Percentiles rank a stretch among this genome's conserved stretches.
Evolutionary conservation across 1,140 invertebrate species (phyloP).

Genomic region (Thaumetopoea pityocampa): DNA sequence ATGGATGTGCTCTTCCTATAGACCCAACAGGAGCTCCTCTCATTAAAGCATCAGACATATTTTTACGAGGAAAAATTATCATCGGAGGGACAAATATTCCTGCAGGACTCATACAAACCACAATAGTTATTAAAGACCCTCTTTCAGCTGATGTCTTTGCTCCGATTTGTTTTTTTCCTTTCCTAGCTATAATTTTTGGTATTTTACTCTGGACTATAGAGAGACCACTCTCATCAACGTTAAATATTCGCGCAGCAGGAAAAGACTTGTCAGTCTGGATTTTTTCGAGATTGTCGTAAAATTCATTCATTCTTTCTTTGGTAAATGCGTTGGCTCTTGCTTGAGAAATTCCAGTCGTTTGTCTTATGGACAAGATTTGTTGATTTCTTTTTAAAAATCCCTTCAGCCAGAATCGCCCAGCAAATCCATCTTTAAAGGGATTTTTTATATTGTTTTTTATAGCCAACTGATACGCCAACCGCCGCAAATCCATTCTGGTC

Average conservation of each 20-base stretch:
- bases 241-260: no score
- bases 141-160: slow-evolving; percentile 37
- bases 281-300: slow-evolving; percentile 9
- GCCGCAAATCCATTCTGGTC: slow-evolving; percentile 14
- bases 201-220: slow-evolving; percentile 47
- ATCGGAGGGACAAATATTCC: slow-evolving; percentile 42
- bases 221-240: slow-evolving; percentile 36
- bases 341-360: slow-evolving; percentile 20
- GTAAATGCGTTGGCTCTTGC: slow-evolving; percentile 18
- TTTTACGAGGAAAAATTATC: slow-evolving; percentile 44
- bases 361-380: slow-evolving; percentile 18
- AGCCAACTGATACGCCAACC: slow-evolving; percentile 22
- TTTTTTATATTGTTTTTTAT: slow-evolving; percentile 13
- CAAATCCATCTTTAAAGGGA: no score
- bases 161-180: slow-evolving; percentile 23
- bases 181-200: slow-evolving; percentile 2
- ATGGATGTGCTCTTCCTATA: slow-evolving; percentile 31
- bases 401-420: slow-evolving; percentile 16
- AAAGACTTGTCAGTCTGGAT: no score
- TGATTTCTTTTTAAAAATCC: slow-evolving; percentile 19
- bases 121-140: slow-evolving; percentile 37
- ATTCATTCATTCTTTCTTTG: slow-evolving; percentile 15
- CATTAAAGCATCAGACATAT: slow-evolving; percentile 1
- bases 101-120: slow-evolving; percentile 41
- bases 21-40: slow-evolving; percentile 10